A percentile compares a stretch with the other conserved stretches of the same genome.
Evolutionary conservation across 1,140 invertebrate species (phyloP).

Genomic region (Magallana ariakensis): DNA sequence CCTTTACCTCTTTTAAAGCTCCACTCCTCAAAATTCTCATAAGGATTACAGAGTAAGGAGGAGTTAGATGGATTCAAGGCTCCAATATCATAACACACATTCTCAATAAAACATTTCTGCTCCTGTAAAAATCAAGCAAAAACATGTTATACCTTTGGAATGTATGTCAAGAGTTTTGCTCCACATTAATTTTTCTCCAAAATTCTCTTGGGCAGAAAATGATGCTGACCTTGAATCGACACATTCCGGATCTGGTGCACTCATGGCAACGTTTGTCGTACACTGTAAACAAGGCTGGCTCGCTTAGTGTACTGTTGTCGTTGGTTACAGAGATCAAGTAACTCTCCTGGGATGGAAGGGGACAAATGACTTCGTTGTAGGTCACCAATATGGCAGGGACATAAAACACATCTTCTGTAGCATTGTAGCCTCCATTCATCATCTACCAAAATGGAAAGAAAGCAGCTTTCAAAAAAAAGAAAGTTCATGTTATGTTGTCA

Average conservation of each 20-base stretch:
- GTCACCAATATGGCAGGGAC: conserved; percentile 61
- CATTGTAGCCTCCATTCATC: conserved; percentile 50
- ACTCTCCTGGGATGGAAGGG: conserved; percentile 51
- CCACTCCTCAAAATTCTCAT: conserved; percentile 60
- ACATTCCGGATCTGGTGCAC: conserved; percentile 59
- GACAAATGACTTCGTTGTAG: conserved; percentile 63
- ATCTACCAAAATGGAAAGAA: conserved; percentile 27
- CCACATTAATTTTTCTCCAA: neutral
- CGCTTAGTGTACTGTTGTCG: conserved; percentile 55
- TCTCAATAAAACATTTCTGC: conserved; percentile 70
- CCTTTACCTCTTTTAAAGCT: conserved; percentile 60
- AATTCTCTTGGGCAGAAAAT: no score
- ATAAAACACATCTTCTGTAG: conserved; percentile 41
- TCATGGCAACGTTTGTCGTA: conserved; percentile 59
- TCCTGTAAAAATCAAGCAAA: conserved; percentile 51
- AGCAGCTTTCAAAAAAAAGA: neutral
- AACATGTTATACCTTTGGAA: no score
- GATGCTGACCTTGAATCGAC: conserved; percentile 60
- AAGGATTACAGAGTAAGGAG: conserved; percentile 64
- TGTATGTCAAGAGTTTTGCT: neutral
- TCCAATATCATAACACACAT: conserved; percentile 64
- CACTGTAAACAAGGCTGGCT: conserved; percentile 55
- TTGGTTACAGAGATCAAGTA: conserved; percentile 64
- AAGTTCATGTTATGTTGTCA: neutral
- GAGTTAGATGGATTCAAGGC: conserved; percentile 57